Conservation (phyloP, 1,140 invertebrate genomes). For the Copidosoma floridanum region DNA sequence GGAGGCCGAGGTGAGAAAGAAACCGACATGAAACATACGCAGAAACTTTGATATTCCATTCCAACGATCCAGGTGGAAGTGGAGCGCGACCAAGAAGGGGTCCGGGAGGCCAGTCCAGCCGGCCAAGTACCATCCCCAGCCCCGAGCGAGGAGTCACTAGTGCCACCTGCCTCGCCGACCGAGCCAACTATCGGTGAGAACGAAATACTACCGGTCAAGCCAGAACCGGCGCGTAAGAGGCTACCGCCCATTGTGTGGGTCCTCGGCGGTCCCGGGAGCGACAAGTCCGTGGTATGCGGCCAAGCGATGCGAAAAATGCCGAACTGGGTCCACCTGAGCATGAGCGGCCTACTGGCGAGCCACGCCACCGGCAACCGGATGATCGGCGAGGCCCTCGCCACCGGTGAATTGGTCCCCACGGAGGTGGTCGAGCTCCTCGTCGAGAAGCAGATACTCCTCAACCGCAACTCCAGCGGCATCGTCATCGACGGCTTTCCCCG, state of each 20-base stretch:
- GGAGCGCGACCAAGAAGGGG: background rate
- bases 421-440: conserved; percentile 67
- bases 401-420: conserved; percentile 79
- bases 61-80: conserved; percentile 5
- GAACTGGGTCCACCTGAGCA: conserved; percentile 74
- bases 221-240: conserved; percentile 43
- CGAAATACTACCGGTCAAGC: conserved; percentile 34
- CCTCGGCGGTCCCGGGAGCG: conserved; percentile 78
- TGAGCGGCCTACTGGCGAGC: conserved; percentile 69
- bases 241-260: conserved; percentile 74
- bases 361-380: conserved; percentile 62
- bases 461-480: conserved; percentile 66
- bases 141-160: conserved; percentile 24
- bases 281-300: conserved; percentile 71
- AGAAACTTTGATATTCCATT: background rate
- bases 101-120: background rate
- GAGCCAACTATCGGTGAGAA: background rate
- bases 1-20: conserved; percentile 45
- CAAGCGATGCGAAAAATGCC: conserved; percentile 65
- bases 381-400: conserved; percentile 68
- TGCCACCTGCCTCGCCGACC: background rate
- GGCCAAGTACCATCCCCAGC: conserved; percentile 19
- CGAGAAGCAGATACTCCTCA: conserved; percentile 61
- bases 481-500: conserved; percentile 89
- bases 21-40: too few relatives aligned